Base-by-base conservation (phyloP, 2,797 vertebrate genomes). In the Amphiprion clarkii region DNA sequence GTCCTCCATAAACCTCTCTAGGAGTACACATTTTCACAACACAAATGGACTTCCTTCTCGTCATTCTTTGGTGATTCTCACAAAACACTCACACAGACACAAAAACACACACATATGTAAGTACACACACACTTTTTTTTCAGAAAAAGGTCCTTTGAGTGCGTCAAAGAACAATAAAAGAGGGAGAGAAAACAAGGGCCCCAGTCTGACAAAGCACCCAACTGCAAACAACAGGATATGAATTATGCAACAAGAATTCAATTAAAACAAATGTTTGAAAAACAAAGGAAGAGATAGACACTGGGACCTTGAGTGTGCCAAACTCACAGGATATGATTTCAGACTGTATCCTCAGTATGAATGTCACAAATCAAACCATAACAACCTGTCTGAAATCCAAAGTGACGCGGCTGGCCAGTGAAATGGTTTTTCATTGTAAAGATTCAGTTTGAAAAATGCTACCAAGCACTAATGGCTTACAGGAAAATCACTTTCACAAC, bases 191-290 rank as follows among this genome's bases (percentile, higher is more conserved):
- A 95, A 92, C 89, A 90, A 88, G 76, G 66, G 66, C 58, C 81
- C 76, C 66, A 71, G 81, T 87, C 89, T 90, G 88, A 93, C 90
- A 92, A 92, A 87, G 91, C 84, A 85, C 86, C 87, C 44, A 29
- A 89, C 81, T 88, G 87, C 90, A 87, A 93, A 94, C 89, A 95
- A 95, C 94, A 95, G 94, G 94, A 95, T 95, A 90, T 94, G 93
- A 94, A 94, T 94, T 94, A 94, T 92, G 92, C 89, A 95, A 94
- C 89, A 93, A 94, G 88, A 94, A 95, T 94, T 94, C 84, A 90
- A 87, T 93, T 93, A 87, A 91, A 94, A 93, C 83, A 94, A 93
- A 92, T 90, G 83, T 91, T 91, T 91, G 33, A 80, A 86, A 93
- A 95, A 93, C 88, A 93, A 94, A 90, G 88, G 91, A 92, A 90